These are phyloP conservation scores for Lasioglossum albipes DNA, from an alignment of 1,140 invertebrate species.

Conservation along the genomic window DNA sequence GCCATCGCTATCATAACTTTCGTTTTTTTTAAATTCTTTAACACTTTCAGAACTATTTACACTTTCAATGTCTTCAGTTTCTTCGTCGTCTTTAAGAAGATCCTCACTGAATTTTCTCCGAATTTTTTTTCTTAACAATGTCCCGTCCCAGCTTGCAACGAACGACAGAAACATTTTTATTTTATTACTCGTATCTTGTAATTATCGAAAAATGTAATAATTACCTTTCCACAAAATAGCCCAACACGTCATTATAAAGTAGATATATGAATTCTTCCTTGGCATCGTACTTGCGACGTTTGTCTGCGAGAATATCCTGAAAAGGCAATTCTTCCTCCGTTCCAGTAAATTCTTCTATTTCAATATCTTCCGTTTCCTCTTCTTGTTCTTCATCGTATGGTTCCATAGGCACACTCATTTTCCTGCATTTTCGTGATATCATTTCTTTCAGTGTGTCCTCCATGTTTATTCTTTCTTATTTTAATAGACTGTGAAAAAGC, in stretches of 20 bases:
- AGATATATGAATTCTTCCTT: constrained; percentile 58
- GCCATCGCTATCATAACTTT: not conserved
- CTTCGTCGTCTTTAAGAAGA: not conserved
- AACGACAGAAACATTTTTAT: too few species aligned
- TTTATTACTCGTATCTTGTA: too few species aligned
- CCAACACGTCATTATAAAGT: constrained; percentile 58
- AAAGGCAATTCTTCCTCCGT: constrained; percentile 36
- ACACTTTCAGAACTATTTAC: not conserved
- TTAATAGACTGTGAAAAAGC: not conserved
- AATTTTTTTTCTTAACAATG: constrained; percentile 26
- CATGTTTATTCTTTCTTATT: not conserved
- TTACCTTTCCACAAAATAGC: constrained; percentile 54
- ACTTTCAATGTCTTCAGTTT: not conserved
- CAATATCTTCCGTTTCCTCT: constrained; percentile 18
- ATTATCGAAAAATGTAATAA: not conserved
- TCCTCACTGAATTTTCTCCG: not conserved
- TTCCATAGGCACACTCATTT: not conserved
- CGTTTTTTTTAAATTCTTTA: not conserved
- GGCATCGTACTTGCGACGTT: constrained; percentile 47
- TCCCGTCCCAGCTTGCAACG: constrained; percentile 46
- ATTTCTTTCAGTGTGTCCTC: constrained; percentile 17
- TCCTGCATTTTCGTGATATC: constrained; percentile 39
- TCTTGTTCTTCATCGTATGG: not conserved
- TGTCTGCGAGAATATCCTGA: constrained; percentile 52
- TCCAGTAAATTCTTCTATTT: not conserved